These are phyloP conservation scores for Acanthornis magna DNA, from an alignment of 2,797 vertebrate species.

Conservation along the genomic window DNA sequence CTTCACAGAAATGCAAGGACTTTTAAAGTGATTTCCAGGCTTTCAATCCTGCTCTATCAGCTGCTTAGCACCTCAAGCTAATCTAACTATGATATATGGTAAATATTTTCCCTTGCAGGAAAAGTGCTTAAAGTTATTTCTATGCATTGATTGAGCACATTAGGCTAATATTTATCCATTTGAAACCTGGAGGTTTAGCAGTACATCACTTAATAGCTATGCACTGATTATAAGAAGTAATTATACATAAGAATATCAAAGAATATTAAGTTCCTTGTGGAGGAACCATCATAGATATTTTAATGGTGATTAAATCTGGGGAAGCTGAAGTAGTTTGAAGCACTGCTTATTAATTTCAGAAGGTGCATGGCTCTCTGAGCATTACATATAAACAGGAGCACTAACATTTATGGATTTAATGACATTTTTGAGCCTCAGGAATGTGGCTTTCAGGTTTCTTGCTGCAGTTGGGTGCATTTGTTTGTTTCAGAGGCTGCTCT, in stretches of 20 bases:
- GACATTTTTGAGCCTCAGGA: not conserved
- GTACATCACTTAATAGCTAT: conserved; percentile 69
- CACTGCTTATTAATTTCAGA: conserved; percentile 62
- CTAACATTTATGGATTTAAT: not conserved
- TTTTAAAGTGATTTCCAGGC: conserved; percentile 69
- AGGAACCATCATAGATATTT: conserved; percentile 55
- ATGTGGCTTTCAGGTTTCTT: not conserved
- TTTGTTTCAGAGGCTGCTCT: not conserved
- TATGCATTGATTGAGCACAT: conserved; percentile 77
- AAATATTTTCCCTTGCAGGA: conserved; percentile 76
- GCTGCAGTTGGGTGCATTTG: not conserved
- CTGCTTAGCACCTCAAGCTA: conserved; percentile 55
- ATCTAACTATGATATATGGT: conserved; percentile 76
- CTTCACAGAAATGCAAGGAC: conserved; percentile 76
- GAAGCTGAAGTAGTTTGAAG: conserved; percentile 41
- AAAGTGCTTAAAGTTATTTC: conserved; percentile 73
- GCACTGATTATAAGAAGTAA: conserved; percentile 70
- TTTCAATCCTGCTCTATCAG: conserved; percentile 71
- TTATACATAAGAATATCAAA: conserved; percentile 70
- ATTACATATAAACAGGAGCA: conserved; percentile 30
- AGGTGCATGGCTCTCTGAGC: not conserved
- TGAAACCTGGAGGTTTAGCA: conserved; percentile 69
- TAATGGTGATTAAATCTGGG: conserved; percentile 64
- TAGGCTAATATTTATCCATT: conserved; percentile 77
- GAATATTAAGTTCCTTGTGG: conserved; percentile 59